Conservation (phyloP, 1,140 invertebrate genomes). For the Ceratina australensis region DNA sequence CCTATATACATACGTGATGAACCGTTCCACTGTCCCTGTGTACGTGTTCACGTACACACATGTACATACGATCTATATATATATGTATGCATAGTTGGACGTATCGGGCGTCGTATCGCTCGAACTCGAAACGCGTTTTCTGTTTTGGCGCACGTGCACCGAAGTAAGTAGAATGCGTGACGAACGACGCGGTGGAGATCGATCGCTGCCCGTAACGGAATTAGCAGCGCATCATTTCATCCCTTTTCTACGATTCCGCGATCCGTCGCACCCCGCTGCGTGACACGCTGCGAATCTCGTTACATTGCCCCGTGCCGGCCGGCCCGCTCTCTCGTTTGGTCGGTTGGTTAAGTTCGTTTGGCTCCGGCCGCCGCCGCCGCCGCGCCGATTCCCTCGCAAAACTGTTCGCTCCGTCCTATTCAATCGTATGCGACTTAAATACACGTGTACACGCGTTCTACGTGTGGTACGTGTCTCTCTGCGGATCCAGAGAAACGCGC, state of each 20-base stretch:
- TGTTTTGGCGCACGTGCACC: conserved; percentile 49
- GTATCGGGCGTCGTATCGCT: background rate
- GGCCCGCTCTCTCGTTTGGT: background rate
- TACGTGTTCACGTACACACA: conserved; percentile 1
- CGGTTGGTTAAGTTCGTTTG: background rate
- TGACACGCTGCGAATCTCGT: conserved; percentile 9
- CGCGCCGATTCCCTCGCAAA: conserved; percentile 4
- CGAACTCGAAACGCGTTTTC: conserved; percentile 54
- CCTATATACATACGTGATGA: conserved; percentile 78
- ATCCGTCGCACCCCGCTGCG: background rate
- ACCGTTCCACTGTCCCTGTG: conserved; percentile 54
- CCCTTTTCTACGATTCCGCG: conserved; percentile 61
- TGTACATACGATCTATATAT: conserved; percentile 18
- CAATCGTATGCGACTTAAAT: too few relatives aligned
- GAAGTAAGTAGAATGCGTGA: conserved; percentile 35
- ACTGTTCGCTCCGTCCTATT: conserved; percentile 30
- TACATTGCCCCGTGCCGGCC: background rate
- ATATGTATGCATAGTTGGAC: conserved; percentile 13
- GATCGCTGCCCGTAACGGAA: conserved; percentile 69
- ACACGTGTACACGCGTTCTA: too few relatives aligned
- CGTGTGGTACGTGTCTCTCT: background rate
- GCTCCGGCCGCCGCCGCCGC: too few relatives aligned
- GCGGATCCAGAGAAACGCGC: conserved; percentile 20
- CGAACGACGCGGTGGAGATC: conserved; percentile 22
- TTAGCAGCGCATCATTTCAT: conserved; percentile 75